Evolutionary conservation across 1,140 invertebrate species (phyloP).

Genomic region (Acyrthosiphon pisum): DNA sequence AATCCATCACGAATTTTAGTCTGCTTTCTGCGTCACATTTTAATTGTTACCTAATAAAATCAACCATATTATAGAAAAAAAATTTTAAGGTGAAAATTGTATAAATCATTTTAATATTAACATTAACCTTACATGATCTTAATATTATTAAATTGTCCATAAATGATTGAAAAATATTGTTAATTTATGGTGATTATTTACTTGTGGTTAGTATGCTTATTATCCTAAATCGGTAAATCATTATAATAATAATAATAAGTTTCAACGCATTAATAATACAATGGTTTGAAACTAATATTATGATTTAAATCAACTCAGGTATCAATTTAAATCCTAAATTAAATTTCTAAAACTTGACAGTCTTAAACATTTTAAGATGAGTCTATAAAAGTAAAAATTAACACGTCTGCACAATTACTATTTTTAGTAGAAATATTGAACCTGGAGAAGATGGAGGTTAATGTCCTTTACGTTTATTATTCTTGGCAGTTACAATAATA

Average conservation of each 20-base stretch:
- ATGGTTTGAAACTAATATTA: background rate
- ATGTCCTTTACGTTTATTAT: slow-evolving; percentile 37
- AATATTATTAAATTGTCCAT: background rate
- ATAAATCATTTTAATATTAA: background rate
- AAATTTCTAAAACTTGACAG: background rate
- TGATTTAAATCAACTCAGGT: background rate
- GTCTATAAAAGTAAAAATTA: background rate
- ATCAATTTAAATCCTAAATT: background rate
- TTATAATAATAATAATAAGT: background rate
- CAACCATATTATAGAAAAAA: background rate
- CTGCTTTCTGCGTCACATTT: background rate
- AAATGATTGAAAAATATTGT: background rate
- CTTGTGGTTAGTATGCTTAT: background rate
- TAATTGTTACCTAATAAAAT: background rate
- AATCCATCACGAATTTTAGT: background rate
- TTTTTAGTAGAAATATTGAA: slow-evolving; percentile 48
- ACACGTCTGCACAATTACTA: slow-evolving; percentile 34
- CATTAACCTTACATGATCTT: background rate
- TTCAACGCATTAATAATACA: background rate
- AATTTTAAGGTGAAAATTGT: background rate
- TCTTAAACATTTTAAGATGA: background rate
- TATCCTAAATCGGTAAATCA: background rate
- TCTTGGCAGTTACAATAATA: slow-evolving; percentile 41
- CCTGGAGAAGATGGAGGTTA: slow-evolving; percentile 46
- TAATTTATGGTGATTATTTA: background rate